Conservation (phyloP, 2,888 invertebrate species). For the Leptarthrus brevirostris region DNA sequence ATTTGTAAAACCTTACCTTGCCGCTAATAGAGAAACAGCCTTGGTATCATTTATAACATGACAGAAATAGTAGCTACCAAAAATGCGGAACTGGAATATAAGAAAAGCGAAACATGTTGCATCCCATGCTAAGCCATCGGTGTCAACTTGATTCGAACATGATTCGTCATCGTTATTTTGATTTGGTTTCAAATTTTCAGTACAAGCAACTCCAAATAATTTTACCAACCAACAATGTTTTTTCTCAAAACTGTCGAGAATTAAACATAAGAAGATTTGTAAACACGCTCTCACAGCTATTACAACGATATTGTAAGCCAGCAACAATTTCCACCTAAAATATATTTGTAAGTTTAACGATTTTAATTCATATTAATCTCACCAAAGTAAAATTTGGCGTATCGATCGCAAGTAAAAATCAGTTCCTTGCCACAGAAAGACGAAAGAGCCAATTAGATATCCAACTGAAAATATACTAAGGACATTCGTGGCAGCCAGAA, state of each 20-base stretch:
- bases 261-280: slow-evolving; percentile 93
- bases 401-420: slow-evolving; percentile 94
- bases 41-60: slow-evolving; percentile 95
- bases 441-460: slow-evolving; percentile 94
- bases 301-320: slow-evolving; percentile 90
- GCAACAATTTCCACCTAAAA: slow-evolving; percentile 84
- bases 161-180: slow-evolving; percentile 58
- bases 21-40: slow-evolving; percentile 93
- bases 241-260: slow-evolving; percentile 72
- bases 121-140: slow-evolving; percentile 94
- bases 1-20: too few species aligned
- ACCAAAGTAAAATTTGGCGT: slow-evolving; percentile 82
- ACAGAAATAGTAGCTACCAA: slow-evolving; percentile 96
- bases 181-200: slow-evolving; percentile 66
- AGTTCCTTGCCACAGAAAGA: slow-evolving; percentile 98
- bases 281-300: slow-evolving; percentile 88
- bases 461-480: slow-evolving; percentile 95
- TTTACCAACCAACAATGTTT: slow-evolving; percentile 82
- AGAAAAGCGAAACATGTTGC: slow-evolving; percentile 94
- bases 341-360: slow-evolving; percentile 73
- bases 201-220: slow-evolving; percentile 90
- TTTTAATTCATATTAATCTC: slow-evolving; percentile 70
- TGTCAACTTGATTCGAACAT: slow-evolving; percentile 79
- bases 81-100: slow-evolving; percentile 89
- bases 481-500: slow-evolving; percentile 94